Conservation (phyloP, 2,113 vertebrate species). For the Corydoras maculifer region DNA sequence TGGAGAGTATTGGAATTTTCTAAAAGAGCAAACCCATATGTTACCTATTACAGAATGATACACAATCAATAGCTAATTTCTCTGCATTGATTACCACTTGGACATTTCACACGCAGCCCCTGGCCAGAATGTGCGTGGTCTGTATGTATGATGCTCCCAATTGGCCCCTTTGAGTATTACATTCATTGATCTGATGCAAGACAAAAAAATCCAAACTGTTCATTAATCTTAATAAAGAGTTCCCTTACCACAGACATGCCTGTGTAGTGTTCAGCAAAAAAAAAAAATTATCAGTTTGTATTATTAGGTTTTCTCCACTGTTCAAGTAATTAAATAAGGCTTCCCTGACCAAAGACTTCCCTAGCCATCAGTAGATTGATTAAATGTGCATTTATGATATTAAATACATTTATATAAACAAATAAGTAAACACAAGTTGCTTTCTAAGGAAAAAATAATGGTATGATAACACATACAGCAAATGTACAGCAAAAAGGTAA, state of each 20-base stretch:
- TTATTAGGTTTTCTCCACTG: constrained; percentile 45
- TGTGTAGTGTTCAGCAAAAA: constrained; percentile 51
- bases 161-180: constrained; percentile 76
- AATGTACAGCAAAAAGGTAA: too few relatives aligned
- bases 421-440: too few relatives aligned
- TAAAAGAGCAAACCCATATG: constrained; percentile 93
- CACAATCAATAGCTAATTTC: constrained; percentile 96
- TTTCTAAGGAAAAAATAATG: too few relatives aligned
- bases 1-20: constrained; percentile 81
- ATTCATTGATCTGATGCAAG: constrained; percentile 75
- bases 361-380: too few relatives aligned
- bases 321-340: not conserved
- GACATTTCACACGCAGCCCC: constrained; percentile 82
- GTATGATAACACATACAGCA: too few relatives aligned
- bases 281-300: constrained; percentile 45
- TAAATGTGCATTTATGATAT: too few relatives aligned
- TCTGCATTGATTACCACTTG: constrained; percentile 89
- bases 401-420: too few relatives aligned
- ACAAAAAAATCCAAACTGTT: constrained; percentile 82
- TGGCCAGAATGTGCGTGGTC: constrained; percentile 55
- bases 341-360: too few relatives aligned
- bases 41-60: constrained; percentile 90
- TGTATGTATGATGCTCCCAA: constrained; percentile 59
- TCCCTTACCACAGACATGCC: constrained; percentile 59
- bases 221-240: constrained; percentile 78